Conservation (phyloP, 2,888 invertebrate genomes). For the Ganaspis brasiliensis region DNA sequence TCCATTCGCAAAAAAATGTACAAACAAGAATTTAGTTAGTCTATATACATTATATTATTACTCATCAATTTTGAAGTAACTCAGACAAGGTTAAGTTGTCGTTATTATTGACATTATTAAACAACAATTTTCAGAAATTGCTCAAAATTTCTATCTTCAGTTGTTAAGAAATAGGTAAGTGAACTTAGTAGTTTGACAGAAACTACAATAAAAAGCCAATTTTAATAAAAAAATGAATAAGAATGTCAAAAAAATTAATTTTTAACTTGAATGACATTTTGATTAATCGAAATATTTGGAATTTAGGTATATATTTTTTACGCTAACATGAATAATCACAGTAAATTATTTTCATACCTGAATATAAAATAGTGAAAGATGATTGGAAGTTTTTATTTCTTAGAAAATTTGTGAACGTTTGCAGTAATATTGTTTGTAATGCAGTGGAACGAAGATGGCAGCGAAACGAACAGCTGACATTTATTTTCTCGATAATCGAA, state of each 20-base stretch:
- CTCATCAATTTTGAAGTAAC: slow-evolving; percentile 6
- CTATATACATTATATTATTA: slow-evolving; percentile 27
- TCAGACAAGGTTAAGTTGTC: slow-evolving; percentile 26
- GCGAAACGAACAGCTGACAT: slow-evolving; percentile 12
- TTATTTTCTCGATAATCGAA: not conserved
- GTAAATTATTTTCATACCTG: slow-evolving; percentile 52
- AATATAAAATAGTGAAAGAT: slow-evolving; percentile 49
- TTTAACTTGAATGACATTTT: not conserved
- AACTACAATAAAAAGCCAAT: too few relatives aligned
- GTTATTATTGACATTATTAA: too few relatives aligned
- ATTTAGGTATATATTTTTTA: not conserved
- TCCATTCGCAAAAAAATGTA: too few relatives aligned
- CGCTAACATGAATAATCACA: not conserved
- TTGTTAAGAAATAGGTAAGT: too few relatives aligned
- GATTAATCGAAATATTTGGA: slow-evolving; percentile 9
- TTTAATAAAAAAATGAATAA: too few relatives aligned
- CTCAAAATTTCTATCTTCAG: not conserved
- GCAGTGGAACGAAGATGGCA: slow-evolving; percentile 57
- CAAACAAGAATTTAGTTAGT: not conserved
- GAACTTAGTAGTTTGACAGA: too few relatives aligned
- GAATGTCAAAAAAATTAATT: too few relatives aligned
- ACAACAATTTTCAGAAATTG: not conserved
- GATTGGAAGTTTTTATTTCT: slow-evolving; percentile 52
- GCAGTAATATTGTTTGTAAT: not conserved
- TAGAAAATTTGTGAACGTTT: slow-evolving; percentile 51